Evolutionary conservation across 2,113 vertebrate species (phyloP).

Genomic region (Plotosus lineatus): DNA sequence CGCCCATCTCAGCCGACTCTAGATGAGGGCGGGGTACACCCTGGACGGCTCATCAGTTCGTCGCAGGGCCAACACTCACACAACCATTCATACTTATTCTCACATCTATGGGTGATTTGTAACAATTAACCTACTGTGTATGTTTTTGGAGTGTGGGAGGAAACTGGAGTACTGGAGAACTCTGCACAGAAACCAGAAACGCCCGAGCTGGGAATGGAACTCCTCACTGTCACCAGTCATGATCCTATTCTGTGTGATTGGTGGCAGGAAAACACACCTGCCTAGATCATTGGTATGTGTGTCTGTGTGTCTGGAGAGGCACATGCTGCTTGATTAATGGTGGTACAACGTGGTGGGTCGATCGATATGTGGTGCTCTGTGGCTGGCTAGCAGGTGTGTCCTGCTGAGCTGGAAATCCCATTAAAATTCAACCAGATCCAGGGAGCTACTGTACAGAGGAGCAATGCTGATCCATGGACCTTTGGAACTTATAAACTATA

Average conservation of each 20-base stretch:
- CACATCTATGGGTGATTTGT: too few species aligned
- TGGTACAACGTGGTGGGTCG: constrained; percentile 59
- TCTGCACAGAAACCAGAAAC: too few species aligned
- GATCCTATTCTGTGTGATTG: constrained; percentile 66
- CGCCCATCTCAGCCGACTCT: too few species aligned
- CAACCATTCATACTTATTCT: too few species aligned
- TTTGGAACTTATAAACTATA: constrained; percentile 34
- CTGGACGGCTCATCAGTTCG: too few species aligned
- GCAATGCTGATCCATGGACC: constrained; percentile 34
- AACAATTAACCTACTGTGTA: too few species aligned
- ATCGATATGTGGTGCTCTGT: constrained; percentile 66
- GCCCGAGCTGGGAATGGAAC: constrained; percentile 14
- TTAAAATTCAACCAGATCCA: constrained; percentile 66
- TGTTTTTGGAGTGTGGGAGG: too few species aligned
- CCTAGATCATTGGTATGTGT: constrained; percentile 63
- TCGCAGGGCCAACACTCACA: too few species aligned
- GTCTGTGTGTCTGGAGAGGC: constrained; percentile 40
- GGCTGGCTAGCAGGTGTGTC: constrained; percentile 63
- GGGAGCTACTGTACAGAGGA: constrained; percentile 4
- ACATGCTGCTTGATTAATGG: constrained; percentile 70
- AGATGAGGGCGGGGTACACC: too few species aligned
- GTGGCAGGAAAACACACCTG: constrained; percentile 75
- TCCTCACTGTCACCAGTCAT: constrained; percentile 24
- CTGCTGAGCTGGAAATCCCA: constrained; percentile 77
- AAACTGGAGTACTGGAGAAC: too few species aligned